Conservation (phyloP, 2,113 vertebrate genomes). For the Platichthys stellatus region DNA sequence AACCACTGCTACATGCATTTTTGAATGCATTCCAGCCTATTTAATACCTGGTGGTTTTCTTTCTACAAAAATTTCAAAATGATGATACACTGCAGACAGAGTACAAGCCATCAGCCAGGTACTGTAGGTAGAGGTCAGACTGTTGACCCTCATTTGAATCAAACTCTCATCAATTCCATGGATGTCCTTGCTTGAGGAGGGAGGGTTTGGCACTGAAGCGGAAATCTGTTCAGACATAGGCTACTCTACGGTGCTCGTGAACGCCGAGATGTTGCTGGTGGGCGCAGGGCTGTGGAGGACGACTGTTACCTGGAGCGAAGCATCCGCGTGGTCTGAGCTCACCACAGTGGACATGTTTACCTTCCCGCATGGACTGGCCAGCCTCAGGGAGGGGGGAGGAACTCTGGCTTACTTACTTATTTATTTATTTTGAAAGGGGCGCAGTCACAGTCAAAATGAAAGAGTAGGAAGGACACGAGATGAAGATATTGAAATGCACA, state of each 20-base stretch:
- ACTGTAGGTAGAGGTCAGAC: conserved; percentile 65
- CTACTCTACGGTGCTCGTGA: conserved; percentile 48
- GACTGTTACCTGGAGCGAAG: conserved; percentile 77
- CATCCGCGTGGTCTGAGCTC: conserved; percentile 74
- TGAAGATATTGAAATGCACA: conserved; percentile 54
- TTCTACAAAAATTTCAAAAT: conserved; percentile 14
- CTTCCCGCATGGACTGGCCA: conserved; percentile 72
- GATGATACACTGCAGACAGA: conserved; percentile 38
- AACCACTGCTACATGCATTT: no score
- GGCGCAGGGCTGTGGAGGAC: conserved; percentile 74
- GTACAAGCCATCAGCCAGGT: conserved; percentile 63
- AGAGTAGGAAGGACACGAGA: conserved; percentile 52
- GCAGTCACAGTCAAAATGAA: conserved; percentile 56
- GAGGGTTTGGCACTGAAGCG: conserved; percentile 60
- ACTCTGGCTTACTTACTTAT: conserved; percentile 57
- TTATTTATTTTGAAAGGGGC: conserved; percentile 50
- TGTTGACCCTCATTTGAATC: conserved; percentile 75
- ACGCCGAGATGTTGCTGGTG: conserved; percentile 71
- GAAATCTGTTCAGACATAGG: conserved; percentile 72
- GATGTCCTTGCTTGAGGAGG: conserved; percentile 73
- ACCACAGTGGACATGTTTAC: conserved; percentile 83
- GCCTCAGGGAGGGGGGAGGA: conserved; percentile 61
- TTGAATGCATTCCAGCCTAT: no score
- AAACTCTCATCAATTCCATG: conserved; percentile 61
- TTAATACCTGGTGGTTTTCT: neutral